phyloP scores from a whole-genome alignment of 2,888 invertebrate species.

The Acronicta aceris region DNA sequence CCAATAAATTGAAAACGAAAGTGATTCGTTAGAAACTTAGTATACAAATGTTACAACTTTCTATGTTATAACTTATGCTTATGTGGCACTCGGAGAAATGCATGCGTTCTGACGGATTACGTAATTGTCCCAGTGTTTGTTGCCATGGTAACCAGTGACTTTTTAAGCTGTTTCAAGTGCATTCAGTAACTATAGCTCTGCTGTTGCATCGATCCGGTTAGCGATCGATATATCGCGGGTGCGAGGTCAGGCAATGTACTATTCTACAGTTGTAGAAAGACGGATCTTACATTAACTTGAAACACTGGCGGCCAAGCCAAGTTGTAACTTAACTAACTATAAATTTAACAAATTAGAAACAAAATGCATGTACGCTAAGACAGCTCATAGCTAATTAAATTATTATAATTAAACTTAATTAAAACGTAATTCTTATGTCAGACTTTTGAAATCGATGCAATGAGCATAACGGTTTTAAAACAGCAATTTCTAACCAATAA shows the following conservation, averaged over 20 bases:
- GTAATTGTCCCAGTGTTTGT: slow-evolving; percentile 6
- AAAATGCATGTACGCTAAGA: too few species aligned
- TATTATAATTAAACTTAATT: too few species aligned
- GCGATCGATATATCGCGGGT: not conserved
- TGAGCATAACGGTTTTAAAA: too few species aligned
- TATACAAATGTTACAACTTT: slow-evolving; percentile 44
- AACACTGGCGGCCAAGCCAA: too few species aligned
- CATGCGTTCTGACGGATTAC: not conserved
- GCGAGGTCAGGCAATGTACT: not conserved
- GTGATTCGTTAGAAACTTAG: slow-evolving; percentile 41
- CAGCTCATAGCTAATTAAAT: too few species aligned
- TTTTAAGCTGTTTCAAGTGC: not conserved
- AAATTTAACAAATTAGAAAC: too few species aligned
- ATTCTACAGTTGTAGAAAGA: not conserved
- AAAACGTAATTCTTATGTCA: too few species aligned
- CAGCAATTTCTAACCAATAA: too few species aligned
- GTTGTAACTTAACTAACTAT: too few species aligned
- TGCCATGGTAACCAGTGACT: slow-evolving; percentile 6
- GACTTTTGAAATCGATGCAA: too few species aligned
- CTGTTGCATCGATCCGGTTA: not conserved
- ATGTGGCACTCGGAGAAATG: slow-evolving; percentile 19
- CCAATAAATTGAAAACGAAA: slow-evolving; percentile 49
- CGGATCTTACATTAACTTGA: too few species aligned
- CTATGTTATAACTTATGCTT: slow-evolving; percentile 20
- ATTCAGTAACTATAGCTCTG: not conserved